Base-by-base conservation (phyloP, 2,797 vertebrate species). In the Sibirionetta formosa region DNA sequence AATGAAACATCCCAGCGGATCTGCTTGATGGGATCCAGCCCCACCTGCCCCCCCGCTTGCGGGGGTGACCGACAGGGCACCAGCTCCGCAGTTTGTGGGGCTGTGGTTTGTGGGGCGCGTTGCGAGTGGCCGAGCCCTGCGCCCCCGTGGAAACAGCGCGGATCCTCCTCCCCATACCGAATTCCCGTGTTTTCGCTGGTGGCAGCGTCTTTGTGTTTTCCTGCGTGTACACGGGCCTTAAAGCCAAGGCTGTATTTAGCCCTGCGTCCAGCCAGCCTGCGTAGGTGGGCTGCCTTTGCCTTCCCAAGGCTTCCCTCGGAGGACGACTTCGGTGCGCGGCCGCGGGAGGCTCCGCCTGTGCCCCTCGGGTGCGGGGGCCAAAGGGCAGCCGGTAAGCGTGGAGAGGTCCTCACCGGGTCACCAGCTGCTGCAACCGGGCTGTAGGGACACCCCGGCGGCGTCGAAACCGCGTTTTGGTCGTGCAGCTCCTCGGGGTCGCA, bases 21-120 rank as follows among this genome's bases (percentile, higher is more conserved):
- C 88, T 90, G 46, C 80, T 93, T 93, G 86, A 96, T 94, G 93
- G 36, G 60, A 44, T 72, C 66, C 57, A 53, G 86, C 93, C 90
- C 77, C 31, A 33, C 80, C 76, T 42, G 75, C 64, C 51, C 63
- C 63, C 91, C 91, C 75, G 79, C 82, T 90, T 78, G 92, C 63
- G 46, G 54, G 50, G 53, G 63, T 53, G 76, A 24, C 44, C 9
- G 24, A 36, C 42, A 3, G 1, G 19, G 22, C 36, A 61, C 6
- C 58, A 24, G 46, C 60, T 10, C 35, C 22, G 53, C 73, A 19
- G 48, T 50, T 50, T 24, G 23, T 50, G 23, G 48, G 48, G 12
- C 46, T 6, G 46, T 22, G 46, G 46, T 48, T 48, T 23, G 46
- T 22, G 46, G 93, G 23, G 13, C 14, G 26, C 50, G 26, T 51